Percentiles rank a stretch among this genome's conserved stretches.
Conservation (phyloP, 2,113 vertebrate genomes). For the Mixornis gularis region DNA sequence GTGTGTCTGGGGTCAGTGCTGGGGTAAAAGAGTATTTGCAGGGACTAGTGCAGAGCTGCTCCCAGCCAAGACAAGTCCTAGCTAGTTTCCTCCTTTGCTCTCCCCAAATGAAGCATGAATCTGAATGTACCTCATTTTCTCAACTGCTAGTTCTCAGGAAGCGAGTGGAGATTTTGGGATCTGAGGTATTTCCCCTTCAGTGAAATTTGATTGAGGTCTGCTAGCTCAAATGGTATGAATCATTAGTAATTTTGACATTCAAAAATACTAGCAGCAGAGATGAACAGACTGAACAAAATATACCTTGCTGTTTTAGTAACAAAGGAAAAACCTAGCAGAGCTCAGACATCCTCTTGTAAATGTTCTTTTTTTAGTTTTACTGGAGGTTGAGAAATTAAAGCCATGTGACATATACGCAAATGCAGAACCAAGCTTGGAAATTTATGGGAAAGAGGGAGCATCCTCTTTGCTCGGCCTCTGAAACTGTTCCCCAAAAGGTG, state of each 20-base stretch:
- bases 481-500: conserved; percentile 55
- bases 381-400: background rate
- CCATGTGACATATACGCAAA: background rate
- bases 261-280: background rate
- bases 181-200: background rate
- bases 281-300: background rate
- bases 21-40: background rate
- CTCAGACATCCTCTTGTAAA: background rate
- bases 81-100: background rate
- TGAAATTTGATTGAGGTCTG: background rate
- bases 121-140: background rate
- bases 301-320: background rate
- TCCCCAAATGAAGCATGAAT: background rate
- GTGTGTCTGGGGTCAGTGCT: background rate
- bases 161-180: rapidly evolving
- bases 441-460: background rate
- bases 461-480: background rate
- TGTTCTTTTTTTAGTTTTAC: background rate
- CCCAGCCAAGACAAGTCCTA: background rate
- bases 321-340: background rate
- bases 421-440: background rate
- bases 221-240: background rate
- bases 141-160: background rate
- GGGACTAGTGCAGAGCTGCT: background rate
- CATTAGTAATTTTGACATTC: background rate